phyloP scores from a whole-genome alignment of 2,113 vertebrate species.

The Paradoxurus hermaphroditus region DNA sequence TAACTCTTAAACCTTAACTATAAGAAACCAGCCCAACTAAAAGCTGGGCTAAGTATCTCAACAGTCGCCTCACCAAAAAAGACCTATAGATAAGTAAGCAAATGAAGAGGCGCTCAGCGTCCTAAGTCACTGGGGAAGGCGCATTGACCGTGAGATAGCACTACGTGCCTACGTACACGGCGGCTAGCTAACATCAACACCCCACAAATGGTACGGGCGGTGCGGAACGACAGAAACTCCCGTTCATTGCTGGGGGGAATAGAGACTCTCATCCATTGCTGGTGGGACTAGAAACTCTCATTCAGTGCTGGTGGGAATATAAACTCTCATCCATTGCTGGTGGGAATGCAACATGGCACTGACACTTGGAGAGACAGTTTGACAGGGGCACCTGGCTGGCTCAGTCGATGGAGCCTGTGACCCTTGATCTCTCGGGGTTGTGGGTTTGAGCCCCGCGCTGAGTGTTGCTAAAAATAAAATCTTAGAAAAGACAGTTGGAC shows the following conservation, averaged over 20 bases:
- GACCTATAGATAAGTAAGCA: not conserved
- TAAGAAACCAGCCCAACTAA: not conserved
- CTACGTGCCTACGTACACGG: not conserved
- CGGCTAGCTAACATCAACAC: not conserved
- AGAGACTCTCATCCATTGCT: not conserved
- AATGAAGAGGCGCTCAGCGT: not conserved
- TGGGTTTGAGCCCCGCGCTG: too few relatives aligned
- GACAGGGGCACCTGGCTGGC: too few relatives aligned
- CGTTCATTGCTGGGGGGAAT: not conserved
- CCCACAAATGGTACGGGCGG: not conserved
- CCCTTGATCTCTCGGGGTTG: too few relatives aligned
- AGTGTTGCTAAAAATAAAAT: too few relatives aligned
- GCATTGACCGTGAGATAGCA: not conserved
- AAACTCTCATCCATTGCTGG: not conserved
- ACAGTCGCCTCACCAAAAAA: not conserved
- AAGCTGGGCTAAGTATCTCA: not conserved
- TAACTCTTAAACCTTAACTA: not conserved
- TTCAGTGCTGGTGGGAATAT: not conserved
- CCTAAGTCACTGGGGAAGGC: not conserved
- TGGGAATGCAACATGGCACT: not conserved
- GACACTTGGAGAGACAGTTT: not conserved
- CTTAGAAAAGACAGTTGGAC: not conserved
- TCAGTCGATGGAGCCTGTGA: too few relatives aligned
- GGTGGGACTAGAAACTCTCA: not conserved
- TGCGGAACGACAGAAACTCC: not conserved